Conservation (phyloP, 2,113 vertebrate genomes). For the Channa maculata region DNA sequence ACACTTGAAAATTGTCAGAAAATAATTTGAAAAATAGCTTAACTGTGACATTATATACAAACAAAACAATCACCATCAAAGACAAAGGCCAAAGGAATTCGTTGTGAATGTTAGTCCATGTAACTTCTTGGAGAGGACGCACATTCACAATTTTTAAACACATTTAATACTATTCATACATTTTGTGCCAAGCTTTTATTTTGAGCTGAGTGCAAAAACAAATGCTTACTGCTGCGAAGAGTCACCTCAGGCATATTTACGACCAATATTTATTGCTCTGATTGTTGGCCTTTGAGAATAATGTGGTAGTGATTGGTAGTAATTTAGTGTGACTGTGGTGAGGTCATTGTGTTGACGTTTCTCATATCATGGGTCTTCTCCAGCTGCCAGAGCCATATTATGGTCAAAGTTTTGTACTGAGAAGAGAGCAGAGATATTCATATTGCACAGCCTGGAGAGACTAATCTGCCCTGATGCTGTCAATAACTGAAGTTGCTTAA, state of each 20-base stretch:
- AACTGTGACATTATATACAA: no score
- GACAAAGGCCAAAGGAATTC: no score
- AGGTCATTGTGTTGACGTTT: slow-evolving; percentile 25
- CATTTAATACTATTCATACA: no score
- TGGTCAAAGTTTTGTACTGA: slow-evolving; percentile 2
- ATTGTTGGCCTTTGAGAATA: slow-evolving; percentile 40
- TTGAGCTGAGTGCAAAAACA: slow-evolving; percentile 16
- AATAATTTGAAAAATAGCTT: no score
- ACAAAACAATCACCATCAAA: no score
- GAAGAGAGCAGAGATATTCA: neutral
- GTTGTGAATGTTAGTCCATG: no score
- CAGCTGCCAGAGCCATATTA: neutral
- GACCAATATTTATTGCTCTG: slow-evolving; percentile 35
- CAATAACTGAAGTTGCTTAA: neutral
- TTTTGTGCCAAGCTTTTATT: slow-evolving; percentile 18
- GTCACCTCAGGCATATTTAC: slow-evolving; percentile 44
- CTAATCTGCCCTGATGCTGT: neutral
- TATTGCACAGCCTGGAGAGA: neutral
- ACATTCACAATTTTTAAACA: no score
- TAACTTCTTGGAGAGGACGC: no score
- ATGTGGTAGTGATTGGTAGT: slow-evolving; percentile 39
- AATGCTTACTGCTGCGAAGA: slow-evolving; percentile 21
- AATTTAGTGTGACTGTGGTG: slow-evolving; percentile 43
- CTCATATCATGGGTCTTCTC: slow-evolving; percentile 7
- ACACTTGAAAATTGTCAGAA: no score